Evolutionary conservation across 2,888 invertebrate species (phyloP).

Genomic region (Adineta ricciae): DNA sequence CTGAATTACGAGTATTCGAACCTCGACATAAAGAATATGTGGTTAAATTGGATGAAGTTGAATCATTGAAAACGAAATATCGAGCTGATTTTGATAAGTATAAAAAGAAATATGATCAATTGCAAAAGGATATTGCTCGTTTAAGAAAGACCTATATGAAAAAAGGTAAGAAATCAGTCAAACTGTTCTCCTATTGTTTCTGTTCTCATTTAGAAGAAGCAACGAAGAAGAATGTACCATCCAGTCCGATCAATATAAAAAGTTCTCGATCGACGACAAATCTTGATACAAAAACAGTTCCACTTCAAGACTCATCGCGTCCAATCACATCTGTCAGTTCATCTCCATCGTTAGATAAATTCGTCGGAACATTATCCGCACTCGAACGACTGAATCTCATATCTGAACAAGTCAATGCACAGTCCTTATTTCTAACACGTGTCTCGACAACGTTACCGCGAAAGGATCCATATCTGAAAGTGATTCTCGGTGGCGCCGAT

Average conservation of each 20-base stretch:
- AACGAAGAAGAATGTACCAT: neutral
- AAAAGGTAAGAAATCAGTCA: neutral
- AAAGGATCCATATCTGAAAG: slow-evolving; percentile 63
- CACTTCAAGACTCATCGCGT: neutral
- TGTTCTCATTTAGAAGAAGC: neutral
- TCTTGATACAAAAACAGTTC: neutral
- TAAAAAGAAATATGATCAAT: slow-evolving; percentile 23
- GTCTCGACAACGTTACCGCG: neutral
- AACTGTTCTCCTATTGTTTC: neutral
- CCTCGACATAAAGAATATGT: slow-evolving; percentile 33
- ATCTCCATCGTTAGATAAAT: neutral
- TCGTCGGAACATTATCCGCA: neutral
- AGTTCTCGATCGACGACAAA: neutral
- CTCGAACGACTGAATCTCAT: neutral
- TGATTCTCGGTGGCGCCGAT: slow-evolving; percentile 92
- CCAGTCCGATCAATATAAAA: neutral
- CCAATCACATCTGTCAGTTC: neutral
- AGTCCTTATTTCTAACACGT: neutral
- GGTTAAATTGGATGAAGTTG: slow-evolving; percentile 30
- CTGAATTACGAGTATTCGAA: neutral
- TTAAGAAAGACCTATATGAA: neutral
- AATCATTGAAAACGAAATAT: slow-evolving; percentile 28
- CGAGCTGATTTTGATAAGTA: slow-evolving; percentile 7
- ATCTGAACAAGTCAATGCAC: neutral
- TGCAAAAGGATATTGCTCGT: neutral